Percentiles rank a stretch among this genome's conserved stretches.
Conservation (phyloP, 2,888 invertebrate species). For the Phaonia tiefii region DNA sequence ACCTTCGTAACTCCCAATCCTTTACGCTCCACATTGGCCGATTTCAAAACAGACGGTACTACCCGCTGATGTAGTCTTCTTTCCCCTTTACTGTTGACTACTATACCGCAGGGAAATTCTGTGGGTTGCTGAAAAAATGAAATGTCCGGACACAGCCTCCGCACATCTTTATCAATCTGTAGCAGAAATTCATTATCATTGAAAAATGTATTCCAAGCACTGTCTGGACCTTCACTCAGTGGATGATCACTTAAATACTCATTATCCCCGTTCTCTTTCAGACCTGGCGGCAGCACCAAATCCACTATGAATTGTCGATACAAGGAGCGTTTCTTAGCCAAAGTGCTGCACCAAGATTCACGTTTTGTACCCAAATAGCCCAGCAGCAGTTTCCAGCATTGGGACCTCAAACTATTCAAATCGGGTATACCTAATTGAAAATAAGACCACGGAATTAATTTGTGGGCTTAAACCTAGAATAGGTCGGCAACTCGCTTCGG, state of each 20-base stretch:
- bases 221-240: slow-evolving; percentile 94
- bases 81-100: slow-evolving; percentile 89
- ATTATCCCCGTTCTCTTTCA: slow-evolving; percentile 69
- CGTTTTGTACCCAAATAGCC: slow-evolving; percentile 90
- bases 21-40: slow-evolving; percentile 92
- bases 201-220: slow-evolving; percentile 97
- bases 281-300: slow-evolving; percentile 92
- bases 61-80: slow-evolving; percentile 94
- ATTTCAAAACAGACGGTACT: slow-evolving; percentile 91
- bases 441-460: slow-evolving; percentile 13
- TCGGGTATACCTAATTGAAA: slow-evolving; percentile 89
- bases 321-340: slow-evolving; percentile 88
- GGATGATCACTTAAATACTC: slow-evolving; percentile 89
- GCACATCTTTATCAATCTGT: slow-evolving; percentile 98
- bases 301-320: slow-evolving; percentile 94
- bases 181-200: slow-evolving; percentile 98
- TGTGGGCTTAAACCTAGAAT: too few relatives aligned
- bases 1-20: slow-evolving; percentile 95
- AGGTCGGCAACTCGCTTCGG: too few relatives aligned
- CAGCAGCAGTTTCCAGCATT: slow-evolving; percentile 94
- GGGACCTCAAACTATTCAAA: slow-evolving; percentile 89
- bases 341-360: slow-evolving; percentile 85
- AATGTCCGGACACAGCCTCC: slow-evolving; percentile 96
- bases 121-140: slow-evolving; percentile 98
- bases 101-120: slow-evolving; percentile 91